These are phyloP conservation scores for Meloidogyne floridensis DNA, from an alignment of 1,140 invertebrate species.

Conservation along the genomic window DNA sequence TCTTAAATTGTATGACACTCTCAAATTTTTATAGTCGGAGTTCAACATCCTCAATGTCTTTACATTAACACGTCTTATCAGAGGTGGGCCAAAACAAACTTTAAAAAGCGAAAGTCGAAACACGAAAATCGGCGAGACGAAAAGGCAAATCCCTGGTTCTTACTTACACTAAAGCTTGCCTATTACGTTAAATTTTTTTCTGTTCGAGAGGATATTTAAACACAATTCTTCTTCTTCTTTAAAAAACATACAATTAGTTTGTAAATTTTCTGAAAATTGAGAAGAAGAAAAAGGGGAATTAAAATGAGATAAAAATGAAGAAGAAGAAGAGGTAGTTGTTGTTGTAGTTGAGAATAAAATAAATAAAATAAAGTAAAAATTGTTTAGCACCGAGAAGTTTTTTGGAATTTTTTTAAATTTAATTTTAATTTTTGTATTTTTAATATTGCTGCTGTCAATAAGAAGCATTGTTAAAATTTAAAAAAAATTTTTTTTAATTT, in stretches of 20 bases:
- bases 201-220: neutral
- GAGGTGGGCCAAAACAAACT: too few species aligned
- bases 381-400: neutral
- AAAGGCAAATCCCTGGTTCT: too few species aligned
- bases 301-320: neutral
- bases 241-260: neutral
- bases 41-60: too few species aligned
- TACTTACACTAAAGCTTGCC: too few species aligned
- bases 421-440: neutral
- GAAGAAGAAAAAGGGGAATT: constrained; percentile 7
- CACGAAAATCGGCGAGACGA: too few species aligned
- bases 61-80: too few species aligned
- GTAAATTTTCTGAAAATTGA: neutral
- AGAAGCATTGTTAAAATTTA: neutral
- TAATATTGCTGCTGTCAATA: neutral
- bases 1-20: too few species aligned
- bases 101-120: too few species aligned
- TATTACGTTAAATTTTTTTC: too few species aligned
- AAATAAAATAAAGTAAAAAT: neutral
- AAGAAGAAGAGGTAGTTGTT: neutral
- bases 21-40: too few species aligned
- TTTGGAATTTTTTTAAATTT: neutral
- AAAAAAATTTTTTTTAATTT: too few species aligned
- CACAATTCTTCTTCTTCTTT: neutral
- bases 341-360: neutral